These are phyloP conservation scores for Lepidothrix coronata DNA, from an alignment of 2,113 vertebrate species.

Conservation along the genomic window DNA sequence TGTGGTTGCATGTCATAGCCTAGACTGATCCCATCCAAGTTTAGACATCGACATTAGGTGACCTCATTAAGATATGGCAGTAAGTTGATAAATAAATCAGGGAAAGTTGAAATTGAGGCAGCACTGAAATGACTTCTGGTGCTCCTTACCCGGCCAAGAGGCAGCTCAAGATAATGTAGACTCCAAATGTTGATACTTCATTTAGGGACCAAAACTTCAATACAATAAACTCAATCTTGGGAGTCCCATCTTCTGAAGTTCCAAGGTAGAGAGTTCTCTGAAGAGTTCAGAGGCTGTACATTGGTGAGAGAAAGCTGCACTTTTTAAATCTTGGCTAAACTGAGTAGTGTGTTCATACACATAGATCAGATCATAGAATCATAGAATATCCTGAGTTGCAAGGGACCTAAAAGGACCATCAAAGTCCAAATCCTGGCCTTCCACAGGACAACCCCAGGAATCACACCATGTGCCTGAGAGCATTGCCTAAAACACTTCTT, in stretches of 20 bases:
- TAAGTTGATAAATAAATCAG: neutral
- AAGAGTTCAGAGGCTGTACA: neutral
- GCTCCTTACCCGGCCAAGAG: neutral
- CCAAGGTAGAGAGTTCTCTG: neutral
- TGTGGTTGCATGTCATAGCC: neutral
- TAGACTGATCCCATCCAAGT: neutral
- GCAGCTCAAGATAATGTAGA: neutral
- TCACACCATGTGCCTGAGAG: neutral
- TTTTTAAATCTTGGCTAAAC: neutral
- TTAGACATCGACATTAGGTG: neutral
- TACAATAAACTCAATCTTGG: neutral
- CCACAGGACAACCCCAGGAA: neutral
- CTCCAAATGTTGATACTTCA: neutral
- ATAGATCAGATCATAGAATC: neutral
- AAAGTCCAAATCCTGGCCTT: neutral
- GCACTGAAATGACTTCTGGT: neutral
- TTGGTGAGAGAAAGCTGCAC: neutral
- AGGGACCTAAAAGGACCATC: neutral
- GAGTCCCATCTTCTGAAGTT: neutral
- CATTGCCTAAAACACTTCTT: neutral
- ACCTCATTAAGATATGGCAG: neutral
- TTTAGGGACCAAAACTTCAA: neutral
- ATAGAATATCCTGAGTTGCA: neutral
- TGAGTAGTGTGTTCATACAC: accelerated
- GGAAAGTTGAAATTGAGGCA: neutral